These are phyloP conservation scores for Scarus forsteni DNA, from an alignment of 2,797 vertebrate genomes.

Conservation along the genomic window DNA sequence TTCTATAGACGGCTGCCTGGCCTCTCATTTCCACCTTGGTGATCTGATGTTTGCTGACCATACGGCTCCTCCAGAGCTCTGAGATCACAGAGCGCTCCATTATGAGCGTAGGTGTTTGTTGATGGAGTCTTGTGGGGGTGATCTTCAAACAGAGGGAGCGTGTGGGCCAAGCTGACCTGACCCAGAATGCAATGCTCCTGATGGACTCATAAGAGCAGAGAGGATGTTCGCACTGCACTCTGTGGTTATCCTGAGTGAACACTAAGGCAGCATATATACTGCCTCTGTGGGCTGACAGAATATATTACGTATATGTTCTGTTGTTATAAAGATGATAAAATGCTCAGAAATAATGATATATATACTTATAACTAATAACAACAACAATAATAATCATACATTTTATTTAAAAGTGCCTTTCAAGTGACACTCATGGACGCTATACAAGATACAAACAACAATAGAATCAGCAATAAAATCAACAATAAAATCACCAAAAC, in stretches of 20 bases:
- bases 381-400: no score
- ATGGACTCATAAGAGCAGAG: constrained; percentile 22
- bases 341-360: neutral
- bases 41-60: constrained; percentile 26
- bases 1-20: neutral
- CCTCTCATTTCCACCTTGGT: constrained; percentile 6
- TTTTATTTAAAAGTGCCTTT: no score
- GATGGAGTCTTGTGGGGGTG: constrained; percentile 29
- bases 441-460: no score
- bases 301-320: neutral
- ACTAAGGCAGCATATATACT: neutral
- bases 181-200: constrained; percentile 48
- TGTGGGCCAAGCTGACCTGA: constrained; percentile 30
- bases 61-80: constrained; percentile 17
- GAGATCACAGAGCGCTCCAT: constrained; percentile 3
- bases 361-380: no score
- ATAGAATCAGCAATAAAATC: no score
- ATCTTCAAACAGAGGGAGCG: constrained; percentile 40
- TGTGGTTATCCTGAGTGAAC: neutral
- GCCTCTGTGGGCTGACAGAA: constrained; percentile 5
- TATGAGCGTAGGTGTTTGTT: constrained; percentile 57
- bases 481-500: no score
- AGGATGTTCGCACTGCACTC: neutral
- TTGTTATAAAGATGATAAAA: neutral
- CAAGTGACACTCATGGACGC: no score